phyloP scores from a whole-genome alignment of 2,888 invertebrate genomes.

The Noctua janthina region DNA sequence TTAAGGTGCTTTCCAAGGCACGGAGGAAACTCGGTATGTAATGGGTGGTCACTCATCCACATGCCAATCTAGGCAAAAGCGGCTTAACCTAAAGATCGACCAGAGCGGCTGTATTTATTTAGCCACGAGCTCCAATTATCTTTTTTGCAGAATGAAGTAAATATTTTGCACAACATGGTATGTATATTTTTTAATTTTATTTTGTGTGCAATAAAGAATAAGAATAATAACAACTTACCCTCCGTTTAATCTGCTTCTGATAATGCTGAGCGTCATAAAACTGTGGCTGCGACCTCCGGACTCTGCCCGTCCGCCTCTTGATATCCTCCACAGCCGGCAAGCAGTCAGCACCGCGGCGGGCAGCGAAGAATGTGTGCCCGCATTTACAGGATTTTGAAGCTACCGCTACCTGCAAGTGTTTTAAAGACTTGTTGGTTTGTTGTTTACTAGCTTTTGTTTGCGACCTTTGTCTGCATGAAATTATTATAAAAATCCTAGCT shows the following conservation, averaged over 20 bases:
- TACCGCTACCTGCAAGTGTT: constrained; percentile 93
- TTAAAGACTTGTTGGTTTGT: neutral
- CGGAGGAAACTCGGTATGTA: neutral
- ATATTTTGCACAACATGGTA: too few species aligned
- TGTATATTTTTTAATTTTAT: too few species aligned
- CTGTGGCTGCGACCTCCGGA: constrained; percentile 94
- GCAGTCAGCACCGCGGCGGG: constrained; percentile 90
- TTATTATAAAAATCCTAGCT: too few species aligned
- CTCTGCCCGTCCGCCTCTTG: constrained; percentile 92
- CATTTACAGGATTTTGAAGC: constrained; percentile 96
- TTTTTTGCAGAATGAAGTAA: too few species aligned
- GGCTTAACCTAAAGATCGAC: neutral
- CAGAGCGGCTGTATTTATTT: neutral
- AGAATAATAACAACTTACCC: constrained; percentile 80
- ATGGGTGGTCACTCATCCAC: neutral
- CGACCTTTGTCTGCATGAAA: too few species aligned
- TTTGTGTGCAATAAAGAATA: too few species aligned
- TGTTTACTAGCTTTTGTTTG: neutral
- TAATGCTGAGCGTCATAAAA: constrained; percentile 96
- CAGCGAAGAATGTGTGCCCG: constrained; percentile 94
- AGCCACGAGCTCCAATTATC: neutral
- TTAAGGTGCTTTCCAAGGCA: too few species aligned
- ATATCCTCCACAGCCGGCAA: constrained; percentile 86
- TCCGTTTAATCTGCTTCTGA: constrained; percentile 93
- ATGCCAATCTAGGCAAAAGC: too few species aligned